These are phyloP conservation scores for Neoseiulus cucumeris DNA, from an alignment of 1,140 invertebrate species.

Conservation along the genomic window DNA sequence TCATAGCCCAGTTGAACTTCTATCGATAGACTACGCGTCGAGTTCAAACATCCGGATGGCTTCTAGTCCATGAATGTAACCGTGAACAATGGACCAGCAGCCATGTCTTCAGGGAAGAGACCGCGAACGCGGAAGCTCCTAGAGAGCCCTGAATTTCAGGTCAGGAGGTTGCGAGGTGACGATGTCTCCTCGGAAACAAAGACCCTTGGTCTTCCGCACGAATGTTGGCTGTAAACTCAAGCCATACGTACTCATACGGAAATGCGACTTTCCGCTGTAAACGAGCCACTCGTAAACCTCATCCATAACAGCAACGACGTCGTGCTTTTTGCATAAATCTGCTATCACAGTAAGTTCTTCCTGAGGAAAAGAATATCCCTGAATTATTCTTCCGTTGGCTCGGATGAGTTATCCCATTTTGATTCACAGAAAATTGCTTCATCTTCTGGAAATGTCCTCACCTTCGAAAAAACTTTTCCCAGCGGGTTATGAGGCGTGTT, in stretches of 20 bases:
- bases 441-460: slow-evolving; percentile 3
- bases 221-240: neutral
- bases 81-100: no score
- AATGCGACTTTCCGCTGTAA: slow-evolving; percentile 62
- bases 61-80: no score
- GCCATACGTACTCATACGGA: slow-evolving; percentile 51
- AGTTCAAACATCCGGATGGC: no score
- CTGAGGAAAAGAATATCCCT: slow-evolving; percentile 22
- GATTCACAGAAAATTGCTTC: neutral
- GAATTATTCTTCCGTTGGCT: neutral
- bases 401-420: neutral
- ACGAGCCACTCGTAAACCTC: slow-evolving; percentile 98
- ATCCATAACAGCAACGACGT: slow-evolving; percentile 75
- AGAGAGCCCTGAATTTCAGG: no score
- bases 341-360: slow-evolving; percentile 50
- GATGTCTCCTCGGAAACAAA: no score
- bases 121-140: no score
- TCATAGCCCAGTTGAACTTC: no score
- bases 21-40: no score
- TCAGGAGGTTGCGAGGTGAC: no score
- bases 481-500: slow-evolving; percentile 93
- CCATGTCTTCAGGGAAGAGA: no score
- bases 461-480: slow-evolving; percentile 47
- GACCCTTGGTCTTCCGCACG: no score
- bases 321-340: slow-evolving; percentile 68